These are phyloP conservation scores for Bombus pascuorum DNA, from an alignment of 1,140 invertebrate species.

Conservation along the genomic window DNA sequence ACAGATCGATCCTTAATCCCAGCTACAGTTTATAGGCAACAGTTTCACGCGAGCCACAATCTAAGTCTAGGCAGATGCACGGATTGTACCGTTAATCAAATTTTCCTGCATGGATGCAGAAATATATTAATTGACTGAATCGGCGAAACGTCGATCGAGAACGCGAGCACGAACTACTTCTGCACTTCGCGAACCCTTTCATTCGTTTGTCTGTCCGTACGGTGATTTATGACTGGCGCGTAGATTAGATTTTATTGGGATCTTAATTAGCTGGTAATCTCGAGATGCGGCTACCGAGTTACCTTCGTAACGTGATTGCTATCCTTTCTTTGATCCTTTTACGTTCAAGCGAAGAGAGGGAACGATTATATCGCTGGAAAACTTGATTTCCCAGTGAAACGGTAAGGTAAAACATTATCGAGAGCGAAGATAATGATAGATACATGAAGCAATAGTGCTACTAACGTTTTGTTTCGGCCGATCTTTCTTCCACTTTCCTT, in stretches of 20 bases:
- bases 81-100: conserved; percentile 29
- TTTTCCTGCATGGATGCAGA: conserved; percentile 12
- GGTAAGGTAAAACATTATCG: not conserved
- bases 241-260: conserved; percentile 34
- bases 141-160: conserved; percentile 7
- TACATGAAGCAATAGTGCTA: not conserved
- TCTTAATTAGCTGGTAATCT: conserved; percentile 42
- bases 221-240: conserved; percentile 27
- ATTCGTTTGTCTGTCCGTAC: not conserved
- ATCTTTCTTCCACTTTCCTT: not conserved
- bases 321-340: not conserved
- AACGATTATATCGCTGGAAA: not conserved
- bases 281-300: conserved; percentile 11
- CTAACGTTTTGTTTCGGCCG: not conserved
- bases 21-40: not conserved
- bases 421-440: not conserved
- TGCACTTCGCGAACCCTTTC: conserved; percentile 10
- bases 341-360: not conserved
- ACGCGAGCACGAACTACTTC: conserved; percentile 15
- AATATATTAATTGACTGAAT: conserved; percentile 36
- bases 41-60: conserved; percentile 23
- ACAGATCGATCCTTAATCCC: conserved; percentile 51
- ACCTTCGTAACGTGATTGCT: not conserved
- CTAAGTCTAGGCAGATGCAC: not conserved
- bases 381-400: too few species aligned